These are phyloP conservation scores for Sceloporus tristichus DNA, from an alignment of 2,113 vertebrate genomes.

Conservation along the genomic window DNA sequence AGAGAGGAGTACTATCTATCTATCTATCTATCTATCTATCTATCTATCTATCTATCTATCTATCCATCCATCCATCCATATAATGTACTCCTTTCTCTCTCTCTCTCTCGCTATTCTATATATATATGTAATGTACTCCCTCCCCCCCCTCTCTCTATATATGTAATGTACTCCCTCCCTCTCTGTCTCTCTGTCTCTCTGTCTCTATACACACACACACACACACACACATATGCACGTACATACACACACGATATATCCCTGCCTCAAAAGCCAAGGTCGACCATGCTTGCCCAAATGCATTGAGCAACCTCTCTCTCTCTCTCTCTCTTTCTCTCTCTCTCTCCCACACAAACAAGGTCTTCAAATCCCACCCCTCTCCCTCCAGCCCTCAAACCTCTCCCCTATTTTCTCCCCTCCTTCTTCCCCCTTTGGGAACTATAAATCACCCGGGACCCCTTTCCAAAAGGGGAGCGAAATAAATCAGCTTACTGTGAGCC, in stretches of 20 bases:
- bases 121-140: too few species aligned
- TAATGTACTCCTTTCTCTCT: too few species aligned
- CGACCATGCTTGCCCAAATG: conserved; percentile 48
- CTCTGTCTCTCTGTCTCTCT: too few species aligned
- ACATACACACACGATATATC: conserved; percentile 33
- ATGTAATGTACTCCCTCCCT: too few species aligned
- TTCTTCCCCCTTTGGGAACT: conserved; percentile 54
- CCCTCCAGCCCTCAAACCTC: conserved; percentile 72
- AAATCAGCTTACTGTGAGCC: conserved; percentile 75
- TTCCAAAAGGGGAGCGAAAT: conserved; percentile 73
- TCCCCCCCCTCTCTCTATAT: too few species aligned
- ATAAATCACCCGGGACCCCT: conserved; percentile 73
- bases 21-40: too few species aligned
- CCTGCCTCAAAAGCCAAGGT: conserved; percentile 47
- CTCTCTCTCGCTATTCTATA: too few species aligned
- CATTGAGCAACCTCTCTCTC: not conserved
- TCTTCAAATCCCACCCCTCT: conserved; percentile 63
- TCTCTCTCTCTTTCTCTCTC: too few species aligned
- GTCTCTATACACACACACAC: too few species aligned
- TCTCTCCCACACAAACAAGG: not conserved
- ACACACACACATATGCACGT: not conserved
- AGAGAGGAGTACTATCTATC: too few species aligned
- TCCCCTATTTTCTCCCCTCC: conserved; percentile 25
- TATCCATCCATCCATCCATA: too few species aligned
- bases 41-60: too few species aligned